Evolutionary conservation across 2,888 invertebrate genomes (phyloP).

Genomic region (Itoplectis maculator): DNA sequence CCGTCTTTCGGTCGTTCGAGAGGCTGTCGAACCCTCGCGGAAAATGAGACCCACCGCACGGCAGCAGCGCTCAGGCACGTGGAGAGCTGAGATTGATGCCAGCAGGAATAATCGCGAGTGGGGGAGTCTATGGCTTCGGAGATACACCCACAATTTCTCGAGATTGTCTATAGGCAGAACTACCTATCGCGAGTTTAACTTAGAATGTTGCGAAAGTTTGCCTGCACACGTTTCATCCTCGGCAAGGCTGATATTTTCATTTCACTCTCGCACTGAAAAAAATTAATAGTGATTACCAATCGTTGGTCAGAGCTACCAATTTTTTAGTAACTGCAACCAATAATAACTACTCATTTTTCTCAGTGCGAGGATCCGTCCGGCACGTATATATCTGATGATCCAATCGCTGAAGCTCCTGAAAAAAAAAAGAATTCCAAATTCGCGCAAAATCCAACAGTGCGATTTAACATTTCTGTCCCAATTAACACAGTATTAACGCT

Average conservation of each 20-base stretch:
- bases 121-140: slow-evolving; percentile 8
- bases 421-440: no score
- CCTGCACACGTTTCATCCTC: background rate
- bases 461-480: no score
- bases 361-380: no score
- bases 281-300: no score
- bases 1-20: slow-evolving; percentile 38
- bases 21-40: slow-evolving; percentile 22
- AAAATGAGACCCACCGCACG: no score
- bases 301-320: no score
- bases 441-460: no score
- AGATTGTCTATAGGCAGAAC: background rate
- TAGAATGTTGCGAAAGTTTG: background rate
- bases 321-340: no score
- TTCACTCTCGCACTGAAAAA: background rate
- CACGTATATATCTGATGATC: no score
- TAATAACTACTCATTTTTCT: no score
- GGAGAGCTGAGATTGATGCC: slow-evolving; percentile 43
- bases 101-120: slow-evolving; percentile 6
- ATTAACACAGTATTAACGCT: no score
- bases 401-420: no score
- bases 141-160: slow-evolving; percentile 1
- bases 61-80: background rate
- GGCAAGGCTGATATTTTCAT: background rate
- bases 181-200: background rate